Evolutionary conservation across 2,113 vertebrate genomes (phyloP).

Genomic region (Gallinago paraguaiae): DNA sequence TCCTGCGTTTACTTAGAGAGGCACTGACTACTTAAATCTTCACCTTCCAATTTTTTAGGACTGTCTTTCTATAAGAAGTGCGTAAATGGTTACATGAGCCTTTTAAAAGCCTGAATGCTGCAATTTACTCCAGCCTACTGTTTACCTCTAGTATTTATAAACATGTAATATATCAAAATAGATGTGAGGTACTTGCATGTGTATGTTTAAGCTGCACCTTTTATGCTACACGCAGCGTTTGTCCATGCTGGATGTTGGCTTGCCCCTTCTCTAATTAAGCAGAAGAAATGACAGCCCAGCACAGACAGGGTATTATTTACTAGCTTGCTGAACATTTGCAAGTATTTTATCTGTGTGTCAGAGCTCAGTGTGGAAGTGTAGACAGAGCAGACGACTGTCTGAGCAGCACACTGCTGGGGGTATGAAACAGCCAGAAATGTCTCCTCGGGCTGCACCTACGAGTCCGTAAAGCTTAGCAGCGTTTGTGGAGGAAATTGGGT

Average conservation of each 20-base stretch:
- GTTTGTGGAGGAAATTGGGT: background rate
- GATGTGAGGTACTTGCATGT: background rate
- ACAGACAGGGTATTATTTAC: background rate
- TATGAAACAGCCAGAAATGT: background rate
- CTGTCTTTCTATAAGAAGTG: background rate
- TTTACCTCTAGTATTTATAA: background rate
- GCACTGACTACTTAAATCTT: slow-evolving; percentile 2
- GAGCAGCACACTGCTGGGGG: background rate
- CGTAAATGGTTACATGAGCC: background rate
- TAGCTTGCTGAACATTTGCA: background rate
- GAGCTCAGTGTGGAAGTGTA: background rate
- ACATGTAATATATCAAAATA: background rate
- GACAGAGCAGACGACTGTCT: background rate
- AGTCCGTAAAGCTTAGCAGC: background rate
- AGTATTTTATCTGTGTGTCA: background rate
- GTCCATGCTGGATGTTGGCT: background rate
- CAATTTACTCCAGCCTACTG: background rate
- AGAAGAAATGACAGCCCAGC: background rate
- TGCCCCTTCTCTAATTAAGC: background rate
- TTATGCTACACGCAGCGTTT: background rate
- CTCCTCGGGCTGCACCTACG: background rate
- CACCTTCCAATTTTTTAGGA: background rate
- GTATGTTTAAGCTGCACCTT: background rate
- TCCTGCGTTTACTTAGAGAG: background rate
- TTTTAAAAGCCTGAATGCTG: background rate